Base-by-base conservation (phyloP, 2,797 vertebrate species). In the Sebastolobus altivelis region DNA sequence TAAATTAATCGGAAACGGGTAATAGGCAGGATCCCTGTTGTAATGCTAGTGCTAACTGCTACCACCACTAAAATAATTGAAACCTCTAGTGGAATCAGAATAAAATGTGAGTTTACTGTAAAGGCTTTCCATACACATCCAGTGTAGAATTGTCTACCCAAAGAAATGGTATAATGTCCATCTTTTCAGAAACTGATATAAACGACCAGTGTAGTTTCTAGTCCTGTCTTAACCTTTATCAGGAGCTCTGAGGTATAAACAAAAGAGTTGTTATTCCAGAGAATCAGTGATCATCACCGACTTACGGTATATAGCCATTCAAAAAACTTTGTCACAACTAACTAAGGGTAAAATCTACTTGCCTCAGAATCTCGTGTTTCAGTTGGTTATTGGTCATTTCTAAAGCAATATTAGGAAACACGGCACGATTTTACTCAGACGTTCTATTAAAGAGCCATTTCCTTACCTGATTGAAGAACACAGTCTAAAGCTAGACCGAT, bases 401-500 rank as follows among this genome's bases (percentile, higher is more conserved):
- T 65, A 35, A 81, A 38, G 33, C 29, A 59, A 8, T 2, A 79
- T 84, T 80, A 67, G 35, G 56, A 83, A 80, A 66, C 65, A 72
- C 22, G 0, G 71, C 79, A 83, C 65, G 52, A 76, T 70, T 59
- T 85, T 43, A 10, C 76, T 75, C 49, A 72, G 14, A 79, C 72
- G 0, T 75, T 58, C 65, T 55, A 77, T 88, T 77, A 87, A 77
- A 72, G 73, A 79, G 65, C 43, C 4, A 75, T 87, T 87, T 72
- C 27, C 74, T 78, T 55, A 71, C 76, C 75, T 77, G 69, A 83
- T 72, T 82, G 63, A 83, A 80, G 75, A 87, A 79, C 61, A 69
- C 29, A 59, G 75, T 89, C 54, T 80, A 75, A 91, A 88, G 83
- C 93, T 85, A 70, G 63, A 85, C 43, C 25, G 68, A 83, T 43